Evolutionary conservation across 2,797 vertebrate species (phyloP).

Genomic region (Spea hammondii): DNA sequence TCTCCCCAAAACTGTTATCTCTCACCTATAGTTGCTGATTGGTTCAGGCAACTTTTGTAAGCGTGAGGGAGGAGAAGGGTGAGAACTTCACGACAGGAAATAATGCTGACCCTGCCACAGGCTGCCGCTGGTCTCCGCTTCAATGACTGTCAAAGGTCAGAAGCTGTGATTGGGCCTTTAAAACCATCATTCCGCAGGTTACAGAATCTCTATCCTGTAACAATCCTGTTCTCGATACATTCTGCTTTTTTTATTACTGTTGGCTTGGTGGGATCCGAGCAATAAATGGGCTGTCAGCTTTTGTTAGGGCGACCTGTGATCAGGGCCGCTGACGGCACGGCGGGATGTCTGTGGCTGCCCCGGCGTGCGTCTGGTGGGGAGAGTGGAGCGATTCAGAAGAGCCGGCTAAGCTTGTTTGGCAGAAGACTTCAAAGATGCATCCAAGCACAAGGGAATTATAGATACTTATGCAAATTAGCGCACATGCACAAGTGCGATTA

Average conservation of each 20-base stretch:
- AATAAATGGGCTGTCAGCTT: conserved; percentile 28
- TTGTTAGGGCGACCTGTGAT: conserved; percentile 11
- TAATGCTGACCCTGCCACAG: too few species aligned
- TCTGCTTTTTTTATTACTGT: conserved; percentile 11
- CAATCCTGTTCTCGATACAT: not conserved
- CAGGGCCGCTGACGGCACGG: not conserved
- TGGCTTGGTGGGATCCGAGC: conserved; percentile 12
- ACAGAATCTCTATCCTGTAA: too few species aligned
- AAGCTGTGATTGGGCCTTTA: too few species aligned
- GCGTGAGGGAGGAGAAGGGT: too few species aligned
- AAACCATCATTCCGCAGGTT: too few species aligned
- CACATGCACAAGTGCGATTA: conserved; percentile 12
- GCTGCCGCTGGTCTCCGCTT: too few species aligned
- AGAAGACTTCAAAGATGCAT: conserved; percentile 21
- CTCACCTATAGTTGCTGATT: too few species aligned
- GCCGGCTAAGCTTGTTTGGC: conserved; percentile 9
- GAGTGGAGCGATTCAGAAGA: not conserved
- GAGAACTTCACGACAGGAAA: too few species aligned
- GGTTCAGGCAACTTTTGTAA: too few species aligned
- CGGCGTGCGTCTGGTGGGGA: not conserved
- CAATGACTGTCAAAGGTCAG: too few species aligned
- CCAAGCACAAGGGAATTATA: conserved; percentile 26
- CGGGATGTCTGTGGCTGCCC: not conserved
- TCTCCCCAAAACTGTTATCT: too few species aligned
- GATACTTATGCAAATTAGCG: conserved; percentile 30